These are phyloP conservation scores for Acanthopagrus latus DNA, from an alignment of 2,797 vertebrate species.

Conservation along the genomic window DNA sequence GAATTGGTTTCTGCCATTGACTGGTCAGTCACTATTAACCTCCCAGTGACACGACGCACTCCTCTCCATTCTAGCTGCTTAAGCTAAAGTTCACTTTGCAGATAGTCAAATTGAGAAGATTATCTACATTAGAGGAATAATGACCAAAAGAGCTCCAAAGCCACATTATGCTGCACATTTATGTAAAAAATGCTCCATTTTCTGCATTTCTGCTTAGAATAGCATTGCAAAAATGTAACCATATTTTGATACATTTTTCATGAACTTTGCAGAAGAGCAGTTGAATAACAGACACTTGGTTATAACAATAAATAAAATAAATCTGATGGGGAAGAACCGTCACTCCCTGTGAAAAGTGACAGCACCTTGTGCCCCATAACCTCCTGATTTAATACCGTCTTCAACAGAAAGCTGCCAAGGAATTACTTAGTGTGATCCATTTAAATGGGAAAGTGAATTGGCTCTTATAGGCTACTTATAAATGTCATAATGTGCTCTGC, in stretches of 20 bases:
- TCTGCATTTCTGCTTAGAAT: not conserved
- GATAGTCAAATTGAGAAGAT: not conserved
- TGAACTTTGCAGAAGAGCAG: not conserved
- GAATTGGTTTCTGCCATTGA: not conserved
- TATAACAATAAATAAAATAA: not conserved
- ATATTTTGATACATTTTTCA: not conserved
- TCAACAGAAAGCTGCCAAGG: slow-evolving; percentile 4
- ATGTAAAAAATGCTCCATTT: too few species aligned
- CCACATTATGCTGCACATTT: not conserved
- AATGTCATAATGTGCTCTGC: slow-evolving; percentile 26
- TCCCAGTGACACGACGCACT: not conserved
- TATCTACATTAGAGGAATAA: not conserved
- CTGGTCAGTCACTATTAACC: not conserved
- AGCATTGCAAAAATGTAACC: not conserved
- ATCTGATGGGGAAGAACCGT: not conserved
- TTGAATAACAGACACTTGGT: not conserved
- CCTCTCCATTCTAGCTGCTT: not conserved
- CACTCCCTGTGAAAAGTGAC: not conserved
- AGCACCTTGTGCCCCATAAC: not conserved
- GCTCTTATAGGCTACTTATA: slow-evolving; percentile 3
- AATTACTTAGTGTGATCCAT: slow-evolving; percentile 51
- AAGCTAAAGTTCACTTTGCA: not conserved
- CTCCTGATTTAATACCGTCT: slow-evolving; percentile 14
- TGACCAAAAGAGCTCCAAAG: not conserved
- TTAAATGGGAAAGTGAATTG: slow-evolving; percentile 12